Percentiles rank a stretch among this genome's conserved stretches.
These are phyloP conservation scores for Ibycter americanus DNA, from an alignment of 2,797 vertebrate species.

Conservation along the genomic window DNA sequence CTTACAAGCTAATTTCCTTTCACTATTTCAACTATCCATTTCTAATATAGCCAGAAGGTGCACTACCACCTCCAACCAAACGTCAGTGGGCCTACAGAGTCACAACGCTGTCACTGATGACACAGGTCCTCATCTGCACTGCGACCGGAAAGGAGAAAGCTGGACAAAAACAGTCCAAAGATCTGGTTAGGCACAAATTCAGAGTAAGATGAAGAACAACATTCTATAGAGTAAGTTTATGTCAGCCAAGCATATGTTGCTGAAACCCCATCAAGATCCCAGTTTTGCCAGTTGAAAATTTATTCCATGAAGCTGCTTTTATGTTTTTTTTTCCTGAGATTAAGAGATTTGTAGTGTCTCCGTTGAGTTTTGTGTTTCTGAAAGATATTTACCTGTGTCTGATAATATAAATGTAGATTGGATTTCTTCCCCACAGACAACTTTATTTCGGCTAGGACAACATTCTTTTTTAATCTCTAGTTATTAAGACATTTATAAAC, in stretches of 20 bases:
- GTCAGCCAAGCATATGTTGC: background rate
- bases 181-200: background rate
- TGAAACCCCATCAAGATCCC: background rate
- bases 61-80: background rate
- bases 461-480: background rate
- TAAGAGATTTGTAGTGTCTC: background rate
- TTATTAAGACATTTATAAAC: background rate
- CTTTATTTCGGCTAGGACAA: background rate
- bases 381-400: background rate
- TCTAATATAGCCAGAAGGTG: background rate
- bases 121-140: background rate
- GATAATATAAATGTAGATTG: background rate
- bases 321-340: background rate
- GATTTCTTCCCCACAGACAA: background rate
- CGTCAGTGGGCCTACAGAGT: background rate
- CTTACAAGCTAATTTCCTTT: background rate
- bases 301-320: background rate
- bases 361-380: background rate
- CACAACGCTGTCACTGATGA: background rate
- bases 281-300: background rate
- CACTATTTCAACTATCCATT: background rate
- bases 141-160: background rate
- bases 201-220: background rate
- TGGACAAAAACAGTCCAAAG: background rate
- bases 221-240: background rate